phyloP scores from a whole-genome alignment of 1,140 invertebrate genomes.

The Akabosia matsudoensis region DNA sequence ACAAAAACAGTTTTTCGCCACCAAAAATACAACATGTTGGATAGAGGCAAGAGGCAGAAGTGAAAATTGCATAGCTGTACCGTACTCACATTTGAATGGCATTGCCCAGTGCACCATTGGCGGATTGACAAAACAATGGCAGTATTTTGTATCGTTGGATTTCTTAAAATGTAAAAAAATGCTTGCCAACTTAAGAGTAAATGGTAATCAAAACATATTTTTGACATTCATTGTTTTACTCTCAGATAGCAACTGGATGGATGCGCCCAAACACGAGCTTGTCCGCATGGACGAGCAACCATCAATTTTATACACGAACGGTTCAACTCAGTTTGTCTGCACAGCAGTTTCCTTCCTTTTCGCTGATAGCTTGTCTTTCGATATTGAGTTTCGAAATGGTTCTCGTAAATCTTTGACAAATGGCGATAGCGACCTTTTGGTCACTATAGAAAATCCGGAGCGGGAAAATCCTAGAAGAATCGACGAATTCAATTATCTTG shows the following conservation, averaged over 20 bases:
- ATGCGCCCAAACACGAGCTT: not conserved
- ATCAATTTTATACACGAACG: constrained; percentile 7
- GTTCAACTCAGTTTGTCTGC: not conserved
- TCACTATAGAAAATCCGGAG: not conserved
- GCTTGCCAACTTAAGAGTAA: no score
- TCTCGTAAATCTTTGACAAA: not conserved
- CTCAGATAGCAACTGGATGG: not conserved
- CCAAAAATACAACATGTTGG: not conserved
- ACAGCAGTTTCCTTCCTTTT: not conserved
- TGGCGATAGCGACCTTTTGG: not conserved
- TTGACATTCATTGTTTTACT: not conserved
- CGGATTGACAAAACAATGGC: not conserved
- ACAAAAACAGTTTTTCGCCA: constrained; percentile 4
- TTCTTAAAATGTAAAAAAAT: not conserved
- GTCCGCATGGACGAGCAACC: not conserved
- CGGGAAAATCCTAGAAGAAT: not conserved
- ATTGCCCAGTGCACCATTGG: not conserved
- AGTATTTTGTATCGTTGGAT: constrained; percentile 11
- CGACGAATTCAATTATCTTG: constrained; percentile 18
- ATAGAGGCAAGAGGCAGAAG: not conserved
- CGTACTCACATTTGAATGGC: constrained; percentile 11
- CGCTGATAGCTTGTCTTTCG: constrained; percentile 6
- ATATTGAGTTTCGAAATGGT: constrained; percentile 17
- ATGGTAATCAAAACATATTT: no score
- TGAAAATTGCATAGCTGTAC: not conserved